A percentile compares a stretch with the other conserved stretches of the same genome.
These are phyloP conservation scores for Sepiola atlantica DNA, from an alignment of 2,888 invertebrate genomes.

Conservation along the genomic window DNA sequence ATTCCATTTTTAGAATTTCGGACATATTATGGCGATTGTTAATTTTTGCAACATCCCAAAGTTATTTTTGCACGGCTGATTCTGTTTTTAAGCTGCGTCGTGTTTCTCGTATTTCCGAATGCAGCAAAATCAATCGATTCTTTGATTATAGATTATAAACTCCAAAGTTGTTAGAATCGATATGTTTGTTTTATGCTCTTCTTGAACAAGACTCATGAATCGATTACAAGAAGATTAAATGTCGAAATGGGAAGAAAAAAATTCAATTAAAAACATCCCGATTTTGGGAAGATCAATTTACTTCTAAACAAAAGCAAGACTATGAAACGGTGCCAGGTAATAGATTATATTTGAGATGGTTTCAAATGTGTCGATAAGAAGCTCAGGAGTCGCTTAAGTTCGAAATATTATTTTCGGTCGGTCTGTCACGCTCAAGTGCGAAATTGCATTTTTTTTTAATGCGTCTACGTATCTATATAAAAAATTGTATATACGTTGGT, in stretches of 20 bases:
- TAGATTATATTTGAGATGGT: background rate
- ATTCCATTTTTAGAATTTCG: too few species aligned
- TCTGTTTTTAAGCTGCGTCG: background rate
- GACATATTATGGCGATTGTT: too few species aligned
- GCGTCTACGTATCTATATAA: too few species aligned
- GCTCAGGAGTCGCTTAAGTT: too few species aligned
- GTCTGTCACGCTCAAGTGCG: too few species aligned
- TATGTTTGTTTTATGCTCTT: background rate
- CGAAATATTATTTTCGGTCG: too few species aligned
- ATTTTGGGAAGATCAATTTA: background rate
- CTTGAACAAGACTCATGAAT: background rate
- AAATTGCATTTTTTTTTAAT: too few species aligned
- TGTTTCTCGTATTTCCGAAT: background rate
- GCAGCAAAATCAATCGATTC: background rate
- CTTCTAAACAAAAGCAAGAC: background rate
- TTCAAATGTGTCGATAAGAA: too few species aligned
- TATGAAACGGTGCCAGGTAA: background rate
- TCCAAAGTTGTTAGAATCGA: background rate
- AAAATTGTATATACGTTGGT: too few species aligned
- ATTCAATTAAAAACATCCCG: too few species aligned
- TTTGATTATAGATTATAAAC: background rate
- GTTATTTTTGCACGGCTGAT: background rate
- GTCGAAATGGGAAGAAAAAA: background rate
- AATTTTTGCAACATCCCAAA: background rate
- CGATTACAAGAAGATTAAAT: background rate